phyloP scores from a whole-genome alignment of 2,888 invertebrate species.

The Cecidostiba fungosa region DNA sequence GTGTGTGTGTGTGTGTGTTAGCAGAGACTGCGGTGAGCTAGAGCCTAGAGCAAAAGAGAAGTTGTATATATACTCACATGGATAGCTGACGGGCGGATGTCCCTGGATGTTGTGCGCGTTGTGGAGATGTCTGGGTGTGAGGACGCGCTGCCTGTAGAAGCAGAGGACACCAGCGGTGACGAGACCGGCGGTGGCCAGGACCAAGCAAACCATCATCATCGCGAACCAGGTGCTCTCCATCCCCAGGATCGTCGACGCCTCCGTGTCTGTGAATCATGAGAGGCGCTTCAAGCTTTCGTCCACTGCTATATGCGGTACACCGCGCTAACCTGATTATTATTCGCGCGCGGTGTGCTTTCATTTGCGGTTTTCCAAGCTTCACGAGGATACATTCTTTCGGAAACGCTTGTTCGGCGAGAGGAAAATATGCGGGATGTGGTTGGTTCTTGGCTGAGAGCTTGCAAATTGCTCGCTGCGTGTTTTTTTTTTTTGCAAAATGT shows the following conservation, averaged over 20 bases:
- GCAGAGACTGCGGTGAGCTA: neutral
- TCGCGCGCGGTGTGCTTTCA: neutral
- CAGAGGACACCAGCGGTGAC: constrained; percentile 88
- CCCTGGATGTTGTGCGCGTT: constrained; percentile 78
- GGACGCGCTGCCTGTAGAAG: constrained; percentile 86
- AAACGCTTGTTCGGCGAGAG: too few species aligned
- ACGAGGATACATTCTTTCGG: neutral
- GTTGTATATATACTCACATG: constrained; percentile 72
- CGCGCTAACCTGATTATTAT: constrained; percentile 20
- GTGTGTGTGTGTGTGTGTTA: neutral
- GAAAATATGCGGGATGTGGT: too few species aligned
- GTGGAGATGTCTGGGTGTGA: constrained; percentile 78
- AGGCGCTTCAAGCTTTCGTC: neutral
- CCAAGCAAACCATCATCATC: constrained; percentile 86
- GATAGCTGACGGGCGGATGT: constrained; percentile 78
- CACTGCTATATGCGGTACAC: neutral
- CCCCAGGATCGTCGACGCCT: constrained; percentile 85
- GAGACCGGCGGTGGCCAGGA: constrained; percentile 86
- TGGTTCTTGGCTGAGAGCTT: too few species aligned
- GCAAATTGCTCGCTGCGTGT: too few species aligned
- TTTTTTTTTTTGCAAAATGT: too few species aligned
- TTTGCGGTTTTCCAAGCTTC: neutral
- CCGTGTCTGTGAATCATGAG: constrained; percentile 81
- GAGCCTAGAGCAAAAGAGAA: neutral
- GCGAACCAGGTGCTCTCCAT: constrained; percentile 90